Evolutionary conservation across 2,888 invertebrate genomes (phyloP), one percentile per base, ranked within the genome.

Genomic region (Pheosia tremula): DNA sequence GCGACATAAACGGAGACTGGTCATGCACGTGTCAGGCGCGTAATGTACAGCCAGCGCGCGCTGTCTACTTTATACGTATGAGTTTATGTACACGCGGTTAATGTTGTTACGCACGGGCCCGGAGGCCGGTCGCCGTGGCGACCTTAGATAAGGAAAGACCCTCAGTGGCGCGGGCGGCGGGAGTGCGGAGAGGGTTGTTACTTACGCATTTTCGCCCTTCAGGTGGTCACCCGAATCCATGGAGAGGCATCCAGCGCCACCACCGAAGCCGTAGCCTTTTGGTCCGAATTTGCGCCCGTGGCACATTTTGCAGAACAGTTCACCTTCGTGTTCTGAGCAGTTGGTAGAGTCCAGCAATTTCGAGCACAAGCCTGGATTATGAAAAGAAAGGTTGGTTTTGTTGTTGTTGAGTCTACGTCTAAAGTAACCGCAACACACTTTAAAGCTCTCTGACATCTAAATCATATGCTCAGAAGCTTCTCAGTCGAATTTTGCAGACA

Each of bases 301-400:
- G 95, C 99, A 99, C 86, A 96, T 95, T 95, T 99, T 99, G 96
- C 99, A 99, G 96, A 95, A 99, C 81, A 99, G 96, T 94, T 98
- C 97, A 85, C 97, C 97, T 87, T 98, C 98, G 95, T 99, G 99
- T 93, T 99, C 98, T 83, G 98, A 95, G 95, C 98, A 98, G 95
- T 98, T 99, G 95, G 99, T 99, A 83, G 99, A 99, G 95, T 99
- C 99, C 94, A 99, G 96, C 95, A 98, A 95, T 95, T 99, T 99
- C 94, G 97, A 96, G 96, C 99, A 99, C 95, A 99, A 95, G 89
- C 97, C 98, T 98, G 91, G 13, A 74, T 58, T 58, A 67, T 52
- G 59, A 41, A 67, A 54, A 77, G 68, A 39, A 65, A 52, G 43
- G 60, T 56, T 39, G 56, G 13, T 54, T 24, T n/a, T n/a, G 24